Conservation (phyloP, 2,888 invertebrate species). For the Seira sanloemensis region DNA sequence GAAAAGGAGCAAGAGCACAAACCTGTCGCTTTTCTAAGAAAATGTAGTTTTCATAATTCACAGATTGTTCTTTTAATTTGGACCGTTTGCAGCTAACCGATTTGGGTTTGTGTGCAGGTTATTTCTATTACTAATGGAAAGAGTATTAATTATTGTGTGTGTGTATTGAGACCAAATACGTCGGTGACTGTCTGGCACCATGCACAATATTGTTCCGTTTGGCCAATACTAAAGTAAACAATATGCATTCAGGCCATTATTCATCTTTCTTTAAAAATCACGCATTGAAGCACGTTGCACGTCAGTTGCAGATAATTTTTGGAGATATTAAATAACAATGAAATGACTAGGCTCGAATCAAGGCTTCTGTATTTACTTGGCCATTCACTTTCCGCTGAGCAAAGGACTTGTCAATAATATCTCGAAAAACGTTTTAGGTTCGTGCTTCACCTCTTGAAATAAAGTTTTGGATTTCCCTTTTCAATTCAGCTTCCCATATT, state of each 20-base stretch:
- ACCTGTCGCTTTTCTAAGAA: no score
- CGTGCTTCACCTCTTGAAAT: neutral
- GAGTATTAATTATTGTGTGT: no score
- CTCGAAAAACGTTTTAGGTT: neutral
- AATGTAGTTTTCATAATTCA: no score
- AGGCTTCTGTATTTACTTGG: neutral
- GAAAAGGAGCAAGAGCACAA: no score
- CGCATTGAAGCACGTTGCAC: neutral
- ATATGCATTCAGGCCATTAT: neutral
- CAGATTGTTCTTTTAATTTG: no score
- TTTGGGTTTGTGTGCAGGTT: no score
- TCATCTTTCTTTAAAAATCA: neutral
- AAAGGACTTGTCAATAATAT: neutral
- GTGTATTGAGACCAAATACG: no score
- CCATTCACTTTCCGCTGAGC: neutral
- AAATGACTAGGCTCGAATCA: neutral
- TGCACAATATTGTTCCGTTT: neutral
- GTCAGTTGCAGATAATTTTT: neutral
- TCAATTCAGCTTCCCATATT: conserved; percentile 11
- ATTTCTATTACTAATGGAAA: no score
- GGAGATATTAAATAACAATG: neutral
- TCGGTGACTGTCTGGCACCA: neutral
- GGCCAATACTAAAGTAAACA: neutral
- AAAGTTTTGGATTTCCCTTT: neutral
- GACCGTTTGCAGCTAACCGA: no score